Base-by-base conservation (phyloP, 2,113 vertebrate genomes). In the Leuciscus idus region DNA sequence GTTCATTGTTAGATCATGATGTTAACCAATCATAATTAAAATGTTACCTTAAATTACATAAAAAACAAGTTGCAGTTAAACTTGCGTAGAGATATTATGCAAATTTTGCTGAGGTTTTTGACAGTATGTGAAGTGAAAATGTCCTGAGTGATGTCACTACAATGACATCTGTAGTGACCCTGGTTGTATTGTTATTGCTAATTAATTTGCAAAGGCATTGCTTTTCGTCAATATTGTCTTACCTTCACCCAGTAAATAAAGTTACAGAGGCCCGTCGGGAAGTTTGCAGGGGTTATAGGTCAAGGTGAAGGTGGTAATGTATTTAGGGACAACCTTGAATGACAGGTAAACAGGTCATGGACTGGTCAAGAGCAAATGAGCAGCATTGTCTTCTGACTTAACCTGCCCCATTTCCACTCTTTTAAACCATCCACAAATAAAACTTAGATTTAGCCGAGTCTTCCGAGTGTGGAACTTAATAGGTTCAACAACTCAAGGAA, bases 381-480 rank as follows among this genome's bases (percentile, higher is more conserved):
- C 84, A 30, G 21, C 46, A 1, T 83, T 82, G 36, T 82, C 81
- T 68, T 77, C 55, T 61, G 43, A 73, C 46, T 55, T 68, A 64
- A 28, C 74, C 84, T 46, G 23, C 62, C 77, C 39, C 74, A 50
- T 21, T 39, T 43, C 46, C 26, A 80, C 66, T 74, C 68, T 33
- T 77, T 39, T 85, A 88, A 85, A 88, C 84, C 78, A 72, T 62
- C 30, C 8, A n/a, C 28, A 73, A 87, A 85, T 85, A 84, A 88
- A 83, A 81, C 9, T 9, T 57, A 9, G 43, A 23, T 48, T 83
- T 80, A 66, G 62, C 36, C 11, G 8, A 33, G 23, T 17, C 68
- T 1, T 46, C 23, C 0, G 43, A 64, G 78, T 76, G 76, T 78
- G 73, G 26, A 64, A 73, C 48, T 70, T 70, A 83, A 85, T 61